phyloP scores from a whole-genome alignment of 2,888 invertebrate species.

The Papilio protenor region DNA sequence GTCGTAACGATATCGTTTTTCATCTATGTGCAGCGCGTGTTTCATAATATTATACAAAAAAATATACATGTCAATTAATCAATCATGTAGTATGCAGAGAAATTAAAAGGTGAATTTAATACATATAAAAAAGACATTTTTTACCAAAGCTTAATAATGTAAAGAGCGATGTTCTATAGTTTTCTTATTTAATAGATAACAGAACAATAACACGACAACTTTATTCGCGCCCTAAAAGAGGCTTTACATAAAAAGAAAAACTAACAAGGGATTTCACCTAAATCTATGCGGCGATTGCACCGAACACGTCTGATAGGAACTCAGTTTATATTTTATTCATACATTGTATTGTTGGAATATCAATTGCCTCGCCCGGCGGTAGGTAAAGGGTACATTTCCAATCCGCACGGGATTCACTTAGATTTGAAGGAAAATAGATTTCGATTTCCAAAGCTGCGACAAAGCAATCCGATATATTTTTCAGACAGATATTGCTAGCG shows the following conservation, averaged over 20 bases:
- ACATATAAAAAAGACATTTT: not conserved
- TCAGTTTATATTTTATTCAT: constrained; percentile 84
- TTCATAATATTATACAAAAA: not conserved
- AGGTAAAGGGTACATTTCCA: constrained; percentile 85
- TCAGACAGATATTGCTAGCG: constrained; percentile 85
- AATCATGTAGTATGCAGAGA: not conserved
- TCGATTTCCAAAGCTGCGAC: constrained; percentile 85
- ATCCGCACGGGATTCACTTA: constrained; percentile 85
- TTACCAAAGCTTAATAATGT: not conserved
- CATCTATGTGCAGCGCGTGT: too few species aligned
- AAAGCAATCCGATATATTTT: constrained; percentile 85
- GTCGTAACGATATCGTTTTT: too few species aligned
- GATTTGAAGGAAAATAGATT: constrained; percentile 85
- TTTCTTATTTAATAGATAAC: constrained; percentile 3
- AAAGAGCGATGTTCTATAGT: too few species aligned
- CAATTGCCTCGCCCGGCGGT: constrained; percentile 84
- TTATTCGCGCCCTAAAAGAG: constrained; percentile 39
- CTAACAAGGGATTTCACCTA: constrained; percentile 68
- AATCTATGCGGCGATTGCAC: constrained; percentile 73
- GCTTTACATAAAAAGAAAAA: constrained; percentile 54
- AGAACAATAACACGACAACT: constrained; percentile 19
- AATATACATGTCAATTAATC: not conserved
- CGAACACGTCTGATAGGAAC: constrained; percentile 79
- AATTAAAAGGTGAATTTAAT: too few species aligned
- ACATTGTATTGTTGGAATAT: constrained; percentile 85